Percentiles rank a stretch among this genome's conserved stretches.
phyloP scores from a whole-genome alignment of 2,888 invertebrate genomes.

The Eulithis prunata region DNA sequence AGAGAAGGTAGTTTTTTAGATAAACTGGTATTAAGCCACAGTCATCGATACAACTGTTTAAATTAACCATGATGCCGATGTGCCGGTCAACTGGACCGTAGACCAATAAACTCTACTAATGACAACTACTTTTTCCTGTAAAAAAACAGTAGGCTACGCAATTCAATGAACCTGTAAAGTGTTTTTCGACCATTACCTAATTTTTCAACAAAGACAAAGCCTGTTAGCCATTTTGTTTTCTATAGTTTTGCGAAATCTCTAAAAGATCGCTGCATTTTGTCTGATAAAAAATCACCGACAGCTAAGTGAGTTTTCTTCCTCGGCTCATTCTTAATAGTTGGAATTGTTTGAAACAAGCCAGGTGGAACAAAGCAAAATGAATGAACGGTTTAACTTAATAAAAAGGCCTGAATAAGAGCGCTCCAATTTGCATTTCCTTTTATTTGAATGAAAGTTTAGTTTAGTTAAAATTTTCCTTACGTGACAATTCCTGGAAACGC shows the following conservation, averaged over 20 bases:
- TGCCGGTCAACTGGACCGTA: no score
- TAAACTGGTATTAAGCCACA: no score
- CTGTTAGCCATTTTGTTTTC: background rate
- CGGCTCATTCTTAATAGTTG: constrained; percentile 14
- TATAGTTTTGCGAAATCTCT: background rate
- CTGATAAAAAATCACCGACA: constrained; percentile 4
- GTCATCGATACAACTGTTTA: no score
- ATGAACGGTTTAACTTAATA: constrained; percentile 17
- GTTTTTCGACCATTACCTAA: no score
- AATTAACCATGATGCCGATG: no score
- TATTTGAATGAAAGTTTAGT: constrained; percentile 6
- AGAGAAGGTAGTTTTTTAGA: no score
- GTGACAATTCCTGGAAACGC: background rate
- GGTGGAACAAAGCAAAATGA: constrained; percentile 18
- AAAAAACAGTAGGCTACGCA: no score
- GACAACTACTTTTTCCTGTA: no score
- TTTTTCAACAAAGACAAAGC: no score
- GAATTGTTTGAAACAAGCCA: constrained; percentile 18
- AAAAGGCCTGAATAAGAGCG: constrained; percentile 8
- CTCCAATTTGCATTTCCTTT: constrained; percentile 13
- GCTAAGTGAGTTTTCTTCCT: constrained; percentile 4
- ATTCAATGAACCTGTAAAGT: no score
- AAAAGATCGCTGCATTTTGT: background rate
- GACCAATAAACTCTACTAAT: no score
- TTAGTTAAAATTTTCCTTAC: constrained; percentile 7